These are phyloP conservation scores for Temnothorax ravouxi DNA, from an alignment of 2,888 invertebrate genomes.

Conservation along the genomic window DNA sequence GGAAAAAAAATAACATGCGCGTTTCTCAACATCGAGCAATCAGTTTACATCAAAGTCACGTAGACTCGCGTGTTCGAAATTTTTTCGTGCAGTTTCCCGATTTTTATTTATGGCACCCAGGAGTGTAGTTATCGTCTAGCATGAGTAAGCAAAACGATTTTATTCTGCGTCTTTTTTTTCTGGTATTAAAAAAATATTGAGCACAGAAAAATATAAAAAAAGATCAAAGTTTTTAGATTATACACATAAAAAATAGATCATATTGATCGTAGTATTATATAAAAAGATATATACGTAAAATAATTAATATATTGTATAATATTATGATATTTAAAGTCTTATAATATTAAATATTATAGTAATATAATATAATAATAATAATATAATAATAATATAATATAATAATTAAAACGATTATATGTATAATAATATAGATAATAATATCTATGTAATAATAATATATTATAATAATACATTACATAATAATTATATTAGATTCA, in stretches of 20 bases:
- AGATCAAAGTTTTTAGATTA: not conserved
- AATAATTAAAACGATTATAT: not conserved
- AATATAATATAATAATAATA: not conserved
- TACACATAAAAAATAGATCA: not conserved
- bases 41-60: constrained; percentile 35
- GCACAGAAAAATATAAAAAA: not conserved
- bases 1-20: constrained; percentile 21
- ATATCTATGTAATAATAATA: too few relatives aligned
- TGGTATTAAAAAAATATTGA: not conserved
- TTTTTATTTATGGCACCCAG: constrained; percentile 27
- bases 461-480: too few relatives aligned
- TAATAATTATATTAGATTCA: not conserved
- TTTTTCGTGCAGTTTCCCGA: constrained; percentile 7
- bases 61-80: constrained; percentile 28
- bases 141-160: constrained; percentile 23
- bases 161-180: not conserved
- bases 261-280: not conserved
- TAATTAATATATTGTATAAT: not conserved
- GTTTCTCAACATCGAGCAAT: constrained; percentile 22
- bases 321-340: not conserved
- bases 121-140: constrained; percentile 4
- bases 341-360: not conserved
- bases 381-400: not conserved
- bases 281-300: not conserved
- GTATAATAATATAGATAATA: too few relatives aligned